Base-by-base conservation (phyloP, 1,140 invertebrate species). In the Aricia agestis region DNA sequence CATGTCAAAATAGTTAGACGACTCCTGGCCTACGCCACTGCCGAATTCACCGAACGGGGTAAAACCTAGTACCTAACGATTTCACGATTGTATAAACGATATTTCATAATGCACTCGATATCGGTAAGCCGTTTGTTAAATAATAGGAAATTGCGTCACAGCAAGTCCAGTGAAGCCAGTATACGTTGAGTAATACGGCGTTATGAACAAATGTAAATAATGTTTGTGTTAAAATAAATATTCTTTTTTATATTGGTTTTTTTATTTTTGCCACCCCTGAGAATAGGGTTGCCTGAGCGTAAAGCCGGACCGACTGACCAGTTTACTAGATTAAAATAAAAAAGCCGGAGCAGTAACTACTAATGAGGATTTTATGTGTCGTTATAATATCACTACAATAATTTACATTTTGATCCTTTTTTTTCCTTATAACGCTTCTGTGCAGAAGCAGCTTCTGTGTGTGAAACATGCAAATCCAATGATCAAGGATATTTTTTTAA, bases 211-310 rank as follows among this genome's bases (percentile, higher is more conserved):
- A 78, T 90, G 87, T 90, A 90, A 89, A 90, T 90, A 90, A 85
- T 83, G 75, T 84, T 85, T 83, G 78, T 86, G 83, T 89, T 52
- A 83, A 84, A 86, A 78, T 87, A 90, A 86, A 89, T 69, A 72
- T 75, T 71, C 72, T 70, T 72, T 72, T 70, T 66, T 72, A 69
- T 18, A 45, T 68, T 42, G 73, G 72, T 72, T 75, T 72, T 75
- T 79, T 76, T 76, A 70, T 76, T 71, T 79, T 52, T 52, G 6
- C 19, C 36, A 63, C 63, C 41, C 25, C 45, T 36, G 36, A 6
- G 36, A n/a, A n/a, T n/a, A n/a, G n/a, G n/a, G n/a, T n/a, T n/a
- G n/a, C 25, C 45, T 36, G 36, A 6, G 36, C 36, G 1, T 2
- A 25, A 25, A 25, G 0, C 1, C 3, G 25, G 25, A 3, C 25